Conservation (phyloP, 2,888 invertebrate genomes). For the Thalpophila matura region DNA sequence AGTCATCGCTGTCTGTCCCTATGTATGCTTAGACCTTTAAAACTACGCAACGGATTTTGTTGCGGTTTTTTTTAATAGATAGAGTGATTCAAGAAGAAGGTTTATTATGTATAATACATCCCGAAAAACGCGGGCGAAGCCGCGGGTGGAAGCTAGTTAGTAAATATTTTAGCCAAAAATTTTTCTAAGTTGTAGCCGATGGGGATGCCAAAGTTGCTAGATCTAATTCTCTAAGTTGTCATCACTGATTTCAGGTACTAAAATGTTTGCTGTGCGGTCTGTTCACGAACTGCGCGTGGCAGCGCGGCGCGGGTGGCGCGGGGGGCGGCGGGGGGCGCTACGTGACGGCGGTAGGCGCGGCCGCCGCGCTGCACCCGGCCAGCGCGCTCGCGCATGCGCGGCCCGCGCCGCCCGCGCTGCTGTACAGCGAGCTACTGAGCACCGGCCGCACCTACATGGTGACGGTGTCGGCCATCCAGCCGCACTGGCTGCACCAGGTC, state of each 20-base stretch:
- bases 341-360: conserved; percentile 80
- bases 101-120: too few relatives aligned
- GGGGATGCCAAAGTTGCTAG: too few relatives aligned
- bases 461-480: conserved; percentile 94
- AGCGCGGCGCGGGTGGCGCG: conserved; percentile 91
- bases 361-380: conserved; percentile 96
- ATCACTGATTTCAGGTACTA: conserved; percentile 88
- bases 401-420: conserved; percentile 93
- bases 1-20: too few relatives aligned
- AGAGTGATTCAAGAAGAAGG: too few relatives aligned
- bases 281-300: conserved; percentile 96
- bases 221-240: too few relatives aligned
- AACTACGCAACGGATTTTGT: too few relatives aligned
- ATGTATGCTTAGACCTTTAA: too few relatives aligned
- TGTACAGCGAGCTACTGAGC: conserved; percentile 97
- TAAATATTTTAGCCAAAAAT: too few relatives aligned
- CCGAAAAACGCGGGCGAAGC: too few relatives aligned
- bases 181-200: too few relatives aligned
- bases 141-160: too few relatives aligned
- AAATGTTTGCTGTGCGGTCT: conserved; percentile 96
- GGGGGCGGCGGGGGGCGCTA: conserved; percentile 81
- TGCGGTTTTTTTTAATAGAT: too few relatives aligned
- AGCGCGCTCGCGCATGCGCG: conserved; percentile 92
- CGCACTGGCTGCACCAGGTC: conserved; percentile 93
- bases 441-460: conserved; percentile 96